Evolutionary conservation across 2,888 invertebrate species (phyloP).

Genomic region (Nysson spinosus): DNA sequence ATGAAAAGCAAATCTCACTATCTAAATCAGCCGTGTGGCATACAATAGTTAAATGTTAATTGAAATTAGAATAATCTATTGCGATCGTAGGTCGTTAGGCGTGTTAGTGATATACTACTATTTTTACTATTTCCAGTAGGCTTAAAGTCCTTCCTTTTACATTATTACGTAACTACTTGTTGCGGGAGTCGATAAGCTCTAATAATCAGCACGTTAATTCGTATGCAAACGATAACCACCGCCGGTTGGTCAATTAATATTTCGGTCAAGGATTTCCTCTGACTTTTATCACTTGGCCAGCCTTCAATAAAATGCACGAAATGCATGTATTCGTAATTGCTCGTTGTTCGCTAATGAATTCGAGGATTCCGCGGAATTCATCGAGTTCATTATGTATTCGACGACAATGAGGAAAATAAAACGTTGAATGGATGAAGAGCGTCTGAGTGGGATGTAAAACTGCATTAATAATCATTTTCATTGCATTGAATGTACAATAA

Average conservation of each 20-base stretch:
- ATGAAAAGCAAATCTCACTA: no score
- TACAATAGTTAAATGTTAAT: no score
- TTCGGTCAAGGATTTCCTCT: conserved; percentile 23
- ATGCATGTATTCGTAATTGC: neutral
- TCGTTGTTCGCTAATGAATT: neutral
- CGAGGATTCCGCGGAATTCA: conserved; percentile 1
- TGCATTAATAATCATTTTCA: neutral
- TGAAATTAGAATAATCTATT: no score
- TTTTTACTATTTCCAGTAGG: no score
- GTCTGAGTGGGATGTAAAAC: neutral
- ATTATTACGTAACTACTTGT: conserved; percentile 9
- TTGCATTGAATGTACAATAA: neutral
- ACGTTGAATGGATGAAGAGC: no score
- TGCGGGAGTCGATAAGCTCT: conserved; percentile 19
- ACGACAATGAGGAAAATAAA: no score
- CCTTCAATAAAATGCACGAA: conserved; percentile 19
- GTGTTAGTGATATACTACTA: no score
- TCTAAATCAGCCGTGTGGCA: no score
- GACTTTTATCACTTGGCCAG: conserved; percentile 17
- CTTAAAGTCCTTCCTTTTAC: neutral
- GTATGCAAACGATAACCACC: conserved; percentile 8
- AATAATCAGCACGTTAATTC: conserved; percentile 23
- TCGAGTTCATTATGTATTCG: no score
- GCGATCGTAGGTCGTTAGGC: no score
- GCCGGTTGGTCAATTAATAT: conserved; percentile 16